Percentiles rank a stretch among this genome's conserved stretches.
phyloP scores from a whole-genome alignment of 2,888 invertebrate genomes.

The Apamea epomidion region DNA sequence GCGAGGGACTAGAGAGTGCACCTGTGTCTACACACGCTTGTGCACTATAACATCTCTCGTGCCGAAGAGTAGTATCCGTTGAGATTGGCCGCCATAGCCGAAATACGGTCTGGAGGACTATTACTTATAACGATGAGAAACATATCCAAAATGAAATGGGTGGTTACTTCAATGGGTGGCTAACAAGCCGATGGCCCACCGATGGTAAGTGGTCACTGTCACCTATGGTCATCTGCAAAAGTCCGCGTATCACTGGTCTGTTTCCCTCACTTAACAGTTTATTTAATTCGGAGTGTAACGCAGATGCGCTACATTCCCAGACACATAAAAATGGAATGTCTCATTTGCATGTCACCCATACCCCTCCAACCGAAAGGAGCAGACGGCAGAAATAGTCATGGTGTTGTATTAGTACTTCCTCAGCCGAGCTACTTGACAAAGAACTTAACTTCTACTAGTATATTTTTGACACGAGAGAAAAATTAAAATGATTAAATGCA shows the following conservation, averaged over 20 bases:
- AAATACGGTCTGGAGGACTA: no score
- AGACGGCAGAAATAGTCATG: background rate
- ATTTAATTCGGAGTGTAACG: background rate
- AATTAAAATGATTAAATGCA: background rate
- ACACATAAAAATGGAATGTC: background rate
- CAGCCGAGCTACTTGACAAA: background rate
- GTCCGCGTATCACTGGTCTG: background rate
- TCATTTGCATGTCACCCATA: background rate
- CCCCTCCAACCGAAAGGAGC: background rate
- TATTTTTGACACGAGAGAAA: background rate
- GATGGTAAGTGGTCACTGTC: background rate
- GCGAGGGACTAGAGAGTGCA: background rate
- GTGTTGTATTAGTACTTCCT: background rate
- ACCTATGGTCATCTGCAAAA: background rate
- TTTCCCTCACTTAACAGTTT: background rate
- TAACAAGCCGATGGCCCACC: background rate
- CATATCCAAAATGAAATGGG: background rate
- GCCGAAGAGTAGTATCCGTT: no score
- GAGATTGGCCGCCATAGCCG: no score
- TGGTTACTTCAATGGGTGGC: background rate
- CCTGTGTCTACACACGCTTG: background rate
- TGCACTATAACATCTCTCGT: no score
- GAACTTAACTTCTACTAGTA: background rate
- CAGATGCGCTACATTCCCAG: background rate
- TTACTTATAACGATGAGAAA: background rate